Base-by-base conservation (phyloP, 2,888 invertebrate genomes). In the Meganola albula region DNA sequence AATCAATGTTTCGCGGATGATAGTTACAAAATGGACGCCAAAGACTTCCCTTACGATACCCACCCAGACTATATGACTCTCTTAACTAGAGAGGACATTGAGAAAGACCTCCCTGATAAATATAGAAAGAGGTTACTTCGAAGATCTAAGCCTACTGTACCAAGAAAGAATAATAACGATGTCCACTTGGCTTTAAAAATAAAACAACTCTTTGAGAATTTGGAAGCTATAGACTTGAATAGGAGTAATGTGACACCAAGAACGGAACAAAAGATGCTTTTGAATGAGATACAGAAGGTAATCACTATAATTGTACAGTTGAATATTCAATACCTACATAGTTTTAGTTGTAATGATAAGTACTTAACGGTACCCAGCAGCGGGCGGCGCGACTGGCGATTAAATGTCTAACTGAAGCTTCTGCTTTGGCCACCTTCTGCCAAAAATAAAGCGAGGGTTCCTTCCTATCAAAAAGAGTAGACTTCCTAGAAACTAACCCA, bases 231-330 rank as follows among this genome's bases (percentile, higher is more conserved):
- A 2, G 78, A 84, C 47, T 48, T 80, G 42, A 76, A 76, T 37
- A 68, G 63, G 11, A 68, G 68, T 0, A 60, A 63, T 1, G 71
- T 83, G 68, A 79, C 88, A 9, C 88, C 90, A 0, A 72, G 87
- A 34, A 75, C 84, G 0, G 87, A 89, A 48, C 88, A 89, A 54
- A 84, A 80, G 48, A 65, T 83, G 27, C 67, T 89, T 4, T 57
- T 86, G 37, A 76, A 73, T 39, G 89, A 90, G 62, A 90, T 91
- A 49, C 84, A 88, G 49, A 89, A 88, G 84, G 90, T 20, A 20
- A 20, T n/a, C n/a, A n/a, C n/a, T n/a, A n/a, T n/a, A n/a, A n/a
- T n/a, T n/a, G n/a, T n/a, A n/a, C n/a, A n/a, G n/a, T n/a, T n/a
- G n/a, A n/a, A n/a, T n/a, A n/a, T n/a, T n/a, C n/a, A n/a, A n/a